These are phyloP conservation scores for Aplysina aerophoba DNA, from an alignment of 37 sponge, comb jelly and placozoan genomes.

Conservation along the genomic window DNA sequence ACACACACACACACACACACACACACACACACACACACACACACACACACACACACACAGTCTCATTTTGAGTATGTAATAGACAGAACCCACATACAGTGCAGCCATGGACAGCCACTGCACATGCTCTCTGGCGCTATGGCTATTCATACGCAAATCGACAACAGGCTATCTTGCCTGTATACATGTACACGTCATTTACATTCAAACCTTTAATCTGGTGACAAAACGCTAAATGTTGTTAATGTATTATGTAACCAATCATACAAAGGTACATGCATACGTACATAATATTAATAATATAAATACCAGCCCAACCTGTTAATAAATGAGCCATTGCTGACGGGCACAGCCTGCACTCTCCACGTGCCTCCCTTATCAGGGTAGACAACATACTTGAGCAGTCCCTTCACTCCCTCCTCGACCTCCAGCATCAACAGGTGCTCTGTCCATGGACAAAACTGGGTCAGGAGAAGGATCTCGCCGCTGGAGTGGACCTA, in stretches of 20 bases:
- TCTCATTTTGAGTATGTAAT: too few relatives aligned
- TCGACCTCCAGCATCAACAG: conserved; percentile 77
- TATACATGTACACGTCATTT: not conserved
- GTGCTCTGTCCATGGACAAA: conserved; percentile 95
- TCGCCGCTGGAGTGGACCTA: conserved; percentile 80
- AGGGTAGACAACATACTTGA: conserved; percentile 81
- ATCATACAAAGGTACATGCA: not conserved
- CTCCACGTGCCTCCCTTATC: conserved; percentile 67
- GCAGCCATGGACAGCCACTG: too few relatives aligned
- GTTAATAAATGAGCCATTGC: conserved; percentile 25
- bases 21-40: too few relatives aligned
- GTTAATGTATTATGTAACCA: not conserved
- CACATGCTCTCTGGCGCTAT: not conserved
- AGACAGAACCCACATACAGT: too few relatives aligned
- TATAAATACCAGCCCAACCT: not conserved
- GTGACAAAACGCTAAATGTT: not conserved
- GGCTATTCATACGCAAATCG: too few relatives aligned
- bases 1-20: too few relatives aligned
- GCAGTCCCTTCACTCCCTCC: not conserved
- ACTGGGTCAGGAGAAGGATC: conserved; percentile 58
- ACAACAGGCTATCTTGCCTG: too few relatives aligned
- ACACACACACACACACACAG: too few relatives aligned
- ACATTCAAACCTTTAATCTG: not conserved
- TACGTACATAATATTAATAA: too few relatives aligned
- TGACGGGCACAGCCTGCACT: conserved; percentile 59